phyloP scores from a whole-genome alignment of 2,113 vertebrate species.

The Anarhynchus alexandrinus region DNA sequence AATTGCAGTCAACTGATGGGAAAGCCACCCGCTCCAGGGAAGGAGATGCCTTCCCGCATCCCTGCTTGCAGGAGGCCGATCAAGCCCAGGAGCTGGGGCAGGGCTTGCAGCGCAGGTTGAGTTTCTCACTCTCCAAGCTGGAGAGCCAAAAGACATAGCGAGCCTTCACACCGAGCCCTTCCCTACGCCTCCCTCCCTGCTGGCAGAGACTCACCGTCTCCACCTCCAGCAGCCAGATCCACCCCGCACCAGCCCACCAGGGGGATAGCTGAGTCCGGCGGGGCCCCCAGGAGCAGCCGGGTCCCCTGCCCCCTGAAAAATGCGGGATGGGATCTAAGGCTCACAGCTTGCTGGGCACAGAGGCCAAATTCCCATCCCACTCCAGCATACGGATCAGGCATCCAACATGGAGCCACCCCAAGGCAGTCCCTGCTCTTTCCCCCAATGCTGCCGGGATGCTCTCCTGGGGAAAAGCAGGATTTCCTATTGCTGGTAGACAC shows the following conservation, averaged over 20 bases:
- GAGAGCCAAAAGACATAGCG: not conserved
- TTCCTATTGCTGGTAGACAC: not conserved
- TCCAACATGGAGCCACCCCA: fast-evolving
- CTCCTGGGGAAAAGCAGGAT: fast-evolving
- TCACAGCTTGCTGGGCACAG: not conserved
- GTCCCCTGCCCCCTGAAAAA: not conserved
- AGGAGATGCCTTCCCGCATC: not conserved
- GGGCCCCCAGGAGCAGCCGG: fast-evolving
- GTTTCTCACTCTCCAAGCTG: not conserved
- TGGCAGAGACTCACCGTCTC: fast-evolving
- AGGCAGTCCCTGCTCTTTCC: not conserved
- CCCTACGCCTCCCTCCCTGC: not conserved
- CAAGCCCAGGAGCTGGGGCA: not conserved
- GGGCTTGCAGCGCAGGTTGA: fast-evolving
- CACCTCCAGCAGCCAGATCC: not conserved
- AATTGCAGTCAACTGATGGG: not conserved
- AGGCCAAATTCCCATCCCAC: not conserved
- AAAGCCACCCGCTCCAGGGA: not conserved
- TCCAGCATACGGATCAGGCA: fast-evolving
- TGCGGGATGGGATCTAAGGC: not conserved
- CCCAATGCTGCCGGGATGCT: fast-evolving
- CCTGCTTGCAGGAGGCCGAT: not conserved
- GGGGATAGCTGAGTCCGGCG: fast-evolving
- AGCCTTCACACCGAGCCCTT: not conserved
- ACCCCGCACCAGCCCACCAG: not conserved